These are phyloP conservation scores for Mayetiola destructor DNA, from an alignment of 2,888 invertebrate species.

Conservation along the genomic window DNA sequence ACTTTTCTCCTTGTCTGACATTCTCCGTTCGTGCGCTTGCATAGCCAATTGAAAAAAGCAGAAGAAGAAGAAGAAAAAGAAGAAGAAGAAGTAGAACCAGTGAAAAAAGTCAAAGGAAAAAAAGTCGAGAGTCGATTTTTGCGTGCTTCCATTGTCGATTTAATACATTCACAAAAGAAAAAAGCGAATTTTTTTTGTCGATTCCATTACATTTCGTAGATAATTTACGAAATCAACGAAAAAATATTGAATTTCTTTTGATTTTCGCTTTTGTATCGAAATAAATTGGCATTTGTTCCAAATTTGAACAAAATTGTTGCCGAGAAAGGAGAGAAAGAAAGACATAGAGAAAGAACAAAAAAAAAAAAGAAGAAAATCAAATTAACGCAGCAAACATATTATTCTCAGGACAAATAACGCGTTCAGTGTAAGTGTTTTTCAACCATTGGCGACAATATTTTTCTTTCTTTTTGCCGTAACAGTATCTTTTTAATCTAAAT, in stretches of 20 bases:
- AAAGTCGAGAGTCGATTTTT: slow-evolving; percentile 6
- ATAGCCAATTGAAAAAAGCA: no score
- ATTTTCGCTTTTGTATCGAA: not conserved
- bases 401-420: no score
- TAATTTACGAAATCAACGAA: no score
- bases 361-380: not conserved
- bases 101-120: no score
- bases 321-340: not conserved
- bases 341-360: not conserved
- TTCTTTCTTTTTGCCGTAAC: not conserved
- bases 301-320: not conserved
- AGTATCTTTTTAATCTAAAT: no score
- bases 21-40: no score
- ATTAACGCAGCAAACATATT: no score
- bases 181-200: not conserved
- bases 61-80: no score
- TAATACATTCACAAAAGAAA: slow-evolving; percentile 3
- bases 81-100: no score
- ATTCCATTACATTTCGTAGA: no score
- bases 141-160: slow-evolving; percentile 11
- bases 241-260: no score
- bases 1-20: not conserved
- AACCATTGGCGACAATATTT: not conserved
- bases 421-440: slow-evolving; percentile 9
- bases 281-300: not conserved